phyloP scores from a whole-genome alignment of 2,888 invertebrate species.

The Hetaerina titia region DNA sequence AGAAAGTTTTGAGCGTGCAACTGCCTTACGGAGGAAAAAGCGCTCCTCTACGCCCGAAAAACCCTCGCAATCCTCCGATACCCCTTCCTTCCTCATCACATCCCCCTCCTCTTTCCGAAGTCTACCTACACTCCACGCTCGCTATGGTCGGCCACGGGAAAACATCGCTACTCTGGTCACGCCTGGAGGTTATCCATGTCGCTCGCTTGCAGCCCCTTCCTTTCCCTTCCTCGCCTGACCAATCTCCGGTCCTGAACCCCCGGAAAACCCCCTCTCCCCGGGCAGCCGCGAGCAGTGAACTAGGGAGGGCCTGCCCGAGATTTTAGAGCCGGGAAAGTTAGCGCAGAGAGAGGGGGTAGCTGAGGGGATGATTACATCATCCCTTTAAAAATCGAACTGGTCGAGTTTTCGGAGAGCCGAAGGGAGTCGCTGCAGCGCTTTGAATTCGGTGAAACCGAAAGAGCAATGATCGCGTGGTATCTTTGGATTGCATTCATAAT shows the following conservation, averaged over 20 bases:
- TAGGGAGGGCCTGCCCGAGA: not conserved
- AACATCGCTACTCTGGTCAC: not conserved
- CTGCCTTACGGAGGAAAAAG: not conserved
- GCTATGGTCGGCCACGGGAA: not conserved
- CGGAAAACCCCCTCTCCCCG: not conserved
- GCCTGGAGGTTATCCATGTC: not conserved
- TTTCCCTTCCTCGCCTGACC: not conserved
- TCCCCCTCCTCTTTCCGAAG: not conserved
- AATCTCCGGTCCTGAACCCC: not conserved
- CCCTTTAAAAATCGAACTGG: not conserved
- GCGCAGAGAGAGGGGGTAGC: not conserved
- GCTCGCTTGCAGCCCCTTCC: constrained; percentile 1
- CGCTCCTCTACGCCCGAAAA: not conserved
- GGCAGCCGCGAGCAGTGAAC: not conserved
- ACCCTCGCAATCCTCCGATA: too few species aligned
- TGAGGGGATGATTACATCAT: not conserved
- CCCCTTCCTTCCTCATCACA: not conserved
- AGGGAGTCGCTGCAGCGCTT: not conserved
- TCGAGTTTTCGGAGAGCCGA: too few species aligned
- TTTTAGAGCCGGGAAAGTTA: not conserved
- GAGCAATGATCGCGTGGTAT: not conserved
- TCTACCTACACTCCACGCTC: not conserved
- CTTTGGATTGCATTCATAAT: not conserved
- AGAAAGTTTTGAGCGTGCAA: not conserved
- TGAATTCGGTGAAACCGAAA: not conserved